These are phyloP conservation scores for Drosophila pectinifera DNA, from an alignment of 1,140 invertebrate species.

Conservation along the genomic window DNA sequence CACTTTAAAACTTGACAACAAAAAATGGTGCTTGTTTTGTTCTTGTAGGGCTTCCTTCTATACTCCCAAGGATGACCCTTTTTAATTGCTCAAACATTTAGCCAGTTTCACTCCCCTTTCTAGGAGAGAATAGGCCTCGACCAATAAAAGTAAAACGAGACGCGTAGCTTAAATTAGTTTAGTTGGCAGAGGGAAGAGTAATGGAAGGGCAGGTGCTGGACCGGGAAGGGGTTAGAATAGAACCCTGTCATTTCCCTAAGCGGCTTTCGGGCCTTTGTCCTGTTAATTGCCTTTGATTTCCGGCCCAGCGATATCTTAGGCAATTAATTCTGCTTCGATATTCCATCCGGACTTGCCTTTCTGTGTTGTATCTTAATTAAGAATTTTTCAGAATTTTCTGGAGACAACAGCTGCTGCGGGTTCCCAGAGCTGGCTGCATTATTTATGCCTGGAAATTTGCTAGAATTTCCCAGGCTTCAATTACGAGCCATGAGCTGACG, in stretches of 20 bases:
- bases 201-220: constrained; percentile 16
- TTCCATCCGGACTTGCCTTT: constrained; percentile 2
- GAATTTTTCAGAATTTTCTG: constrained; percentile 13
- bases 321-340: constrained; percentile 51
- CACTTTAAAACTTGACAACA: constrained; percentile 9
- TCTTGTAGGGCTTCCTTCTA: constrained; percentile 29
- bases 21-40: constrained; percentile 19
- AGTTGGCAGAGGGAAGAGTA: not conserved
- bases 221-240: not conserved
- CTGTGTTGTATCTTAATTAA: constrained; percentile 31
- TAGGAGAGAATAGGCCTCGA: constrained; percentile 2
- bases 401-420: constrained; percentile 20
- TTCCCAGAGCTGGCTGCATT: constrained; percentile 28
- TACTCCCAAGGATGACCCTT: constrained; percentile 53
- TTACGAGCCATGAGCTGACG: constrained; percentile 16
- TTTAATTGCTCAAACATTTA: constrained; percentile 68
- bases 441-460: constrained; percentile 24
- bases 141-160: constrained; percentile 21
- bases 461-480: not conserved
- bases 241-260: constrained; percentile 27
- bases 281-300: constrained; percentile 50
- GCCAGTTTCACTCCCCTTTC: constrained; percentile 25
- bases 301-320: constrained; percentile 19
- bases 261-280: constrained; percentile 34
- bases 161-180: constrained; percentile 40